Conservation (phyloP, 2,113 vertebrate species). For the Labeo rohita region DNA sequence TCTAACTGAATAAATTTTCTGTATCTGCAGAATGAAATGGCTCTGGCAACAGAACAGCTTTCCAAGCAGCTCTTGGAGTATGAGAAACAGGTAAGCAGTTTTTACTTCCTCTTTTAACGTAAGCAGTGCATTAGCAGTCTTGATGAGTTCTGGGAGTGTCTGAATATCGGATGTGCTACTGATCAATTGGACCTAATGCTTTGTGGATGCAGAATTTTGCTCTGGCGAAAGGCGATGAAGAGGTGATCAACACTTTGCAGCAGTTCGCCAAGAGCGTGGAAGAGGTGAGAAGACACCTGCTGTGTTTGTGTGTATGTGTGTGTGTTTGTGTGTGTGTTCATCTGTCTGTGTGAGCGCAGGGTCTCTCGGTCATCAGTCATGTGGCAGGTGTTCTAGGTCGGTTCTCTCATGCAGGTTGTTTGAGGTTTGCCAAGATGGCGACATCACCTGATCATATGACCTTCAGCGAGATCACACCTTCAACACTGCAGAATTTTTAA, state of each 20-base stretch:
- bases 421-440: constrained; percentile 1
- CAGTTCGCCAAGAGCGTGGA: constrained; percentile 91
- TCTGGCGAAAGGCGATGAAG: constrained; percentile 95
- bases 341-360: too few relatives aligned
- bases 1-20: constrained; percentile 16
- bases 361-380: neutral
- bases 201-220: constrained; percentile 88
- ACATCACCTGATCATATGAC: constrained; percentile 15
- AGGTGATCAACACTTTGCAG: constrained; percentile 91
- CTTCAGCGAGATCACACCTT: neutral
- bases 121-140: neutral
- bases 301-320: constrained; percentile 17
- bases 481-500: neutral
- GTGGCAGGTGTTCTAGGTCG: neutral
- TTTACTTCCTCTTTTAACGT: neutral
- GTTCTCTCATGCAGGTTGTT: neutral
- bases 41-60: constrained; percentile 94
- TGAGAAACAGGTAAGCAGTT: constrained; percentile 88
- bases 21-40: constrained; percentile 91
- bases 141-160: neutral
- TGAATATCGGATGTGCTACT: neutral
- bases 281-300: constrained; percentile 81
- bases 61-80: constrained; percentile 92
- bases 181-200: neutral
- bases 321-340: constrained; percentile 7